These are phyloP conservation scores for Mimumesa dahlbomi DNA, from an alignment of 2,888 invertebrate species.

Conservation along the genomic window DNA sequence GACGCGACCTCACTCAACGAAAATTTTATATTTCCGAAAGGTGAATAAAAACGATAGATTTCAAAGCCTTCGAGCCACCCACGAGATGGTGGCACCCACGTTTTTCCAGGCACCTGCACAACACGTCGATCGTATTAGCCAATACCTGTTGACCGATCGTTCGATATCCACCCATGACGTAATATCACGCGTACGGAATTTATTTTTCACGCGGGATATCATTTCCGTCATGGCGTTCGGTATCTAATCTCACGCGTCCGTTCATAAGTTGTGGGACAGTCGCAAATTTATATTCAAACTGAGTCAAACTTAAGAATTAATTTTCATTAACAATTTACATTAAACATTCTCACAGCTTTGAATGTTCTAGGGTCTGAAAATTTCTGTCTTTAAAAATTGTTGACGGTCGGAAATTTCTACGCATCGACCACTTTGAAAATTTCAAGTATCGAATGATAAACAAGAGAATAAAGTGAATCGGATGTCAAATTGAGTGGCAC, in stretches of 20 bases:
- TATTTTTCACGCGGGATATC: slow-evolving; percentile 19
- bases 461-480: too few species aligned
- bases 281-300: neutral
- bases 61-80: slow-evolving; percentile 60
- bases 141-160: slow-evolving; percentile 56
- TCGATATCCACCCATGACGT: slow-evolving; percentile 39
- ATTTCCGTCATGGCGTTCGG: neutral
- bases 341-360: too few species aligned
- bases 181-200: slow-evolving; percentile 32
- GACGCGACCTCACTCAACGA: slow-evolving; percentile 61
- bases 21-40: slow-evolving; percentile 66
- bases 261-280: slow-evolving; percentile 4
- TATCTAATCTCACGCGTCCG: slow-evolving; percentile 1
- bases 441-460: too few species aligned
- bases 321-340: too few species aligned
- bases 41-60: slow-evolving; percentile 62
- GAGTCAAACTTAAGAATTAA: too few species aligned
- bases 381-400: too few species aligned
- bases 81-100: slow-evolving; percentile 61
- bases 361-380: too few species aligned
- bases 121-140: slow-evolving; percentile 30
- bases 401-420: too few species aligned
- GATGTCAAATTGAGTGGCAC: too few species aligned
- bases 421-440: too few species aligned
- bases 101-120: slow-evolving; percentile 61